Evolutionary conservation across 2,888 invertebrate species (phyloP).

Genomic region (Netelia inedita): DNA sequence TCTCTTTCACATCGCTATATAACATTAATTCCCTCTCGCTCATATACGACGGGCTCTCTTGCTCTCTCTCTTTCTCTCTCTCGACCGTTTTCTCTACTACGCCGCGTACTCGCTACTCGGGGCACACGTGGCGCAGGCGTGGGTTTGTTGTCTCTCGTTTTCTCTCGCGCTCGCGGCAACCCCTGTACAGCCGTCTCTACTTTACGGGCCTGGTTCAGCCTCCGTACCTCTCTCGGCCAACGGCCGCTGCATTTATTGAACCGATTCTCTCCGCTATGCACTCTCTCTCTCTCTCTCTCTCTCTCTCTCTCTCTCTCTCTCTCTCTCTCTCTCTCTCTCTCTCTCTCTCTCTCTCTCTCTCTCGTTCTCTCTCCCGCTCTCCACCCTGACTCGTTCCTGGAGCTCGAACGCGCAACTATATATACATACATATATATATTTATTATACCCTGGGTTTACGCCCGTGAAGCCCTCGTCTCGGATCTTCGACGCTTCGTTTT

Average conservation of each 20-base stretch:
- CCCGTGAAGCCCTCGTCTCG: constrained; percentile 31
- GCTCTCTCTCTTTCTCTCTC: constrained; percentile 28
- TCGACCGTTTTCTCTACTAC: constrained; percentile 67
- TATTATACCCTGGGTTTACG: constrained; percentile 14
- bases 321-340: constrained; percentile 56
- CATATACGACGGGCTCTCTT: background rate
- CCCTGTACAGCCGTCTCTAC: constrained; percentile 28
- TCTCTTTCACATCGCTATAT: background rate
- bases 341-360: constrained; percentile 48
- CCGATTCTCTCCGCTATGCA: constrained; percentile 71
- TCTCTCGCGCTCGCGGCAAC: constrained; percentile 58
- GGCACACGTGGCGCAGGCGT: constrained; percentile 80
- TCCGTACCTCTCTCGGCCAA: constrained; percentile 67
- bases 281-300: constrained; percentile 52
- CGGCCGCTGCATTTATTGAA: constrained; percentile 78
- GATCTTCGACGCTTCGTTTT: constrained; percentile 24
- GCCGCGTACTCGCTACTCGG: constrained; percentile 52
- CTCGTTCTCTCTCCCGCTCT: too few relatives aligned
- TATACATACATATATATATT: background rate
- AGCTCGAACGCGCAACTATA: background rate
- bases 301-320: constrained; percentile 47
- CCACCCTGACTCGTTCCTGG: background rate
- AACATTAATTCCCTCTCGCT: constrained; percentile 3
- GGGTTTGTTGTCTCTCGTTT: constrained; percentile 78
- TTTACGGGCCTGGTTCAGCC: constrained; percentile 35